Evolutionary conservation across 2,797 vertebrate genomes (phyloP).

Genomic region (Odontamblyopus rebecca): DNA sequence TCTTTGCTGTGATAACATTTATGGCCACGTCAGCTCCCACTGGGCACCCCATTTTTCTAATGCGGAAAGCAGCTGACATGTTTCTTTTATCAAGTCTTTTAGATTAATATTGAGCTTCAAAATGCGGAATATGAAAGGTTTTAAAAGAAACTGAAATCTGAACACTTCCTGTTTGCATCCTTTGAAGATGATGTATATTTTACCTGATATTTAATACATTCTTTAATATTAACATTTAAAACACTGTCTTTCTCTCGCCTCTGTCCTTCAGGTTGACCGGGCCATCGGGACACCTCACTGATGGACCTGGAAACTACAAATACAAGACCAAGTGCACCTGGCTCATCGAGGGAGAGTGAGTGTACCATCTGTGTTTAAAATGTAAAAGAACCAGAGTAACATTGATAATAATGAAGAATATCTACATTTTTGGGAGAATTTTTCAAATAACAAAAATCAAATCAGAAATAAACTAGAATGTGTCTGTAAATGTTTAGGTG

Average conservation of each 20-base stretch:
- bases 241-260: background rate
- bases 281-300: slow-evolving; percentile 87
- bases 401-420: too few species aligned
- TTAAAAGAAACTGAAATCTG: background rate
- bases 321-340: slow-evolving; percentile 99
- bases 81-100: too few species aligned
- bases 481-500: too few species aligned
- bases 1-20: too few species aligned
- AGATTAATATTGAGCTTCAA: too few species aligned
- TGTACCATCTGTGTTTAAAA: slow-evolving; percentile 19
- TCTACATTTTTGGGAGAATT: too few species aligned
- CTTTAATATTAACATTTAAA: background rate
- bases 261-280: slow-evolving; percentile 84
- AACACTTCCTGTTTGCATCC: background rate
- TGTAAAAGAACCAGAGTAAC: too few species aligned
- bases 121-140: background rate
- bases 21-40: too few species aligned
- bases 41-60: too few species aligned
- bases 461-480: too few species aligned
- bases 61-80: too few species aligned
- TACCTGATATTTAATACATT: background rate
- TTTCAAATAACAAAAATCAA: too few species aligned
- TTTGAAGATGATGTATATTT: background rate
- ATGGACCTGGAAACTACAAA: slow-evolving; percentile 97
- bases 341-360: slow-evolving; percentile 97